Evolutionary conservation across 2,113 vertebrate species (phyloP).

Genomic region (Otolemur garnettii): DNA sequence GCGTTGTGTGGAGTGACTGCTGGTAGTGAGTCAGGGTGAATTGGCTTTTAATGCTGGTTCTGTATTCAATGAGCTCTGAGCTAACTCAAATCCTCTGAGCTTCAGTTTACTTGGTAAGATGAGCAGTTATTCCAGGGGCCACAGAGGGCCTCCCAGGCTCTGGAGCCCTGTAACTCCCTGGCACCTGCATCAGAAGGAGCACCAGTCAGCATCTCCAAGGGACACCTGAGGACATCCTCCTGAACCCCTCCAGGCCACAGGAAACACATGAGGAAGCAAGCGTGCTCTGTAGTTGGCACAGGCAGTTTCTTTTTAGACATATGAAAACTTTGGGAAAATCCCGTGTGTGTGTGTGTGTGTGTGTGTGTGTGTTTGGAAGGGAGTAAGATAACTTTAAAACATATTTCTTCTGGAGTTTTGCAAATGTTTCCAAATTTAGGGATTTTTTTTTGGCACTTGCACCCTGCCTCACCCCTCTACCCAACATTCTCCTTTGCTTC

Average conservation of each 20-base stretch:
- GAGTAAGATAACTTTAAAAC: background rate
- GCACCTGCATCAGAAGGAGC: background rate
- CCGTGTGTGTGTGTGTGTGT: background rate
- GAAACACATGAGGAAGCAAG: background rate
- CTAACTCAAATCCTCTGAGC: background rate
- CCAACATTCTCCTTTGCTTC: background rate
- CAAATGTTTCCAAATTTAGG: background rate
- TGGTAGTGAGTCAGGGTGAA: background rate
- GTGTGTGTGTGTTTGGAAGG: background rate
- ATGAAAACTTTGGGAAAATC: background rate
- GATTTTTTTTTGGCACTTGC: background rate
- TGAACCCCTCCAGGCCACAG: background rate
- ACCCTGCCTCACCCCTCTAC: too few species aligned
- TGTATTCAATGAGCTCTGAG: background rate
- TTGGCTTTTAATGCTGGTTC: background rate
- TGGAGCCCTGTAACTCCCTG: background rate
- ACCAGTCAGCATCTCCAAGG: too few species aligned
- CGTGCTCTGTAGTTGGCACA: background rate
- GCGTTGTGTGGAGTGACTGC: background rate
- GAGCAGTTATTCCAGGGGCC: background rate
- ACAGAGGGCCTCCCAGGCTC: background rate
- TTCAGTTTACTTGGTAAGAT: background rate
- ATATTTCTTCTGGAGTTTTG: slow-evolving; percentile 50
- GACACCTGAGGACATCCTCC: too few species aligned
- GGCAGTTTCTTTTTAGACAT: slow-evolving; percentile 13